A percentile compares a stretch with the other conserved stretches of the same genome.
Conservation (phyloP, 2,888 invertebrate species). For the Pammene aurita region DNA sequence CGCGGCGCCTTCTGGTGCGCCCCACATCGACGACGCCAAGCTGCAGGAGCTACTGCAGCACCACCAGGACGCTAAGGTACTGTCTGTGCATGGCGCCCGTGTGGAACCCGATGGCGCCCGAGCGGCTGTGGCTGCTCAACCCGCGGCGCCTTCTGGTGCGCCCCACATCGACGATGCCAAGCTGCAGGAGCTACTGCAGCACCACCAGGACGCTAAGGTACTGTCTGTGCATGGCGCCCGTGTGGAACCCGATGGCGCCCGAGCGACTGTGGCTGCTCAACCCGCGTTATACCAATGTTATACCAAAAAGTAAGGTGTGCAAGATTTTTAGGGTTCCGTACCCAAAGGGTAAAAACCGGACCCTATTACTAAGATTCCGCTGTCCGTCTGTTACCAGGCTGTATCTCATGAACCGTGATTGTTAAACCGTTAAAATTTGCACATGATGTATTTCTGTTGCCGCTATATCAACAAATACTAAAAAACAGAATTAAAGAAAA, state of each 20-base stretch:
- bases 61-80: slow-evolving; percentile 70
- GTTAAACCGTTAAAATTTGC: too few relatives aligned
- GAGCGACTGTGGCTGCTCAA: slow-evolving; percentile 59
- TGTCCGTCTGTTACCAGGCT: too few relatives aligned
- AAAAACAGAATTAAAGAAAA: too few relatives aligned
- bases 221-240: neutral
- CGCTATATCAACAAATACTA: too few relatives aligned
- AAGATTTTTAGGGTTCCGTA: too few relatives aligned
- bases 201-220: slow-evolving; percentile 71
- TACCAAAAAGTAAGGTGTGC: too few relatives aligned
- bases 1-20: slow-evolving; percentile 87
- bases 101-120: slow-evolving; percentile 93
- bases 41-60: slow-evolving; percentile 72
- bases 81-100: neutral
- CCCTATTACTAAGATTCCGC: too few relatives aligned
- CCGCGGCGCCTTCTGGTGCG: slow-evolving; percentile 86
- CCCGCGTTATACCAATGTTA: too few relatives aligned
- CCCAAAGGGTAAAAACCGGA: too few relatives aligned
- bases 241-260: slow-evolving; percentile 90
- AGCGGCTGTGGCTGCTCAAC: slow-evolving; percentile 59
- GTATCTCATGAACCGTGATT: too few relatives aligned
- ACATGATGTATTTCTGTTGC: too few relatives aligned
- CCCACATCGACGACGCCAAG: slow-evolving; percentile 83
- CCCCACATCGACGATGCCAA: slow-evolving; percentile 83
- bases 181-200: slow-evolving; percentile 71